Percentiles rank a stretch among this genome's conserved stretches.
These are phyloP conservation scores for Dolomedes plantarius DNA, from an alignment of 2,888 invertebrate genomes.

Conservation along the genomic window DNA sequence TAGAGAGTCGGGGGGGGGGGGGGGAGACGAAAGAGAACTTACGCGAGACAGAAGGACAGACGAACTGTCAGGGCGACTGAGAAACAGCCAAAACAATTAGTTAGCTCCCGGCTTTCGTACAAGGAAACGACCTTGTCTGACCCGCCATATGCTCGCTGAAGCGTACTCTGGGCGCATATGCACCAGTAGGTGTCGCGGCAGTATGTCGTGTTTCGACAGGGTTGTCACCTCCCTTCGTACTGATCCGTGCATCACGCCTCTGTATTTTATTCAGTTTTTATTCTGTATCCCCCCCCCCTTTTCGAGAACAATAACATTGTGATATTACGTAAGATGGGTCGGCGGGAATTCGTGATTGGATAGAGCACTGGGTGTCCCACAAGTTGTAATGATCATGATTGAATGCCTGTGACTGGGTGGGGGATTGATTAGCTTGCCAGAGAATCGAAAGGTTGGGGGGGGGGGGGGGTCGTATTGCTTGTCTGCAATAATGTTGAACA, in stretches of 20 bases:
- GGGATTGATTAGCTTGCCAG: too few species aligned
- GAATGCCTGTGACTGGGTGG: too few species aligned
- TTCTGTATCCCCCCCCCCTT: neutral
- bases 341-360: neutral
- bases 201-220: constrained; percentile 27
- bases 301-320: neutral
- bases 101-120: constrained; percentile 47
- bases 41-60: constrained; percentile 59
- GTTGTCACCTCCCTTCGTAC: constrained; percentile 9
- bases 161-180: neutral
- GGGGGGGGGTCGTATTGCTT: too few species aligned
- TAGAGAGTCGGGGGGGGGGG: neutral
- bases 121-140: constrained; percentile 68
- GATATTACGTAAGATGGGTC: neutral
- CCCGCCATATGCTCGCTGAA: constrained; percentile 42
- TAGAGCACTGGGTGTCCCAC: neutral
- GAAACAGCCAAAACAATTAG: constrained; percentile 65
- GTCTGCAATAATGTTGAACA: too few species aligned
- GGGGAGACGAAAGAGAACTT: neutral
- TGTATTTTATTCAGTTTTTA: neutral
- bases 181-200: neutral
- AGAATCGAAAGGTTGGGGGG: too few species aligned
- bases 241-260: constrained; percentile 21
- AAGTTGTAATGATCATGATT: neutral
- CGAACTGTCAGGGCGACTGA: constrained; percentile 45